A percentile compares a stretch with the other conserved stretches of the same genome.
Conservation (phyloP, 2,888 invertebrate genomes). For the Proisotoma minuta region DNA sequence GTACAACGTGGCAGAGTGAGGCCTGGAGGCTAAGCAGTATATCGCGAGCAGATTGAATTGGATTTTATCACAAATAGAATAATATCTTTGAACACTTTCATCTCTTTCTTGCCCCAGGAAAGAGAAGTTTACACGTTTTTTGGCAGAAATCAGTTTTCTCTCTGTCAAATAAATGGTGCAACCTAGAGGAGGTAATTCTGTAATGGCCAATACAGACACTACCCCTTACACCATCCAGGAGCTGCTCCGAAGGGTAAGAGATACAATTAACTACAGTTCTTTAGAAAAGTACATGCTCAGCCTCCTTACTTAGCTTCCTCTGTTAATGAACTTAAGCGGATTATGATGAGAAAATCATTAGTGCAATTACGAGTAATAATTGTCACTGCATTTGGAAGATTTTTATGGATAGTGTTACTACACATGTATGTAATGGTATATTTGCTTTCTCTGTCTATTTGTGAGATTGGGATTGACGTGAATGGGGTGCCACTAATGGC, state of each 20-base stretch:
- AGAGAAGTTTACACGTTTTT: neutral
- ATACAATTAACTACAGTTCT: constrained; percentile 6
- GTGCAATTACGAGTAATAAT: too few species aligned
- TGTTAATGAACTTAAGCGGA: too few species aligned
- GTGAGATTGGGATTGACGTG: constrained; percentile 45
- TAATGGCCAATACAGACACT: constrained; percentile 45
- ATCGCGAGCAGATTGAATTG: constrained; percentile 10
- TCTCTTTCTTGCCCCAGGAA: constrained; percentile 1
- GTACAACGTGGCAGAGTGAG: too few species aligned
- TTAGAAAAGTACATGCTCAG: neutral
- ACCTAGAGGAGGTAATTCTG: constrained; percentile 44
- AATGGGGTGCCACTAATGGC: constrained; percentile 48
- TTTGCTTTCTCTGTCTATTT: constrained; percentile 23
- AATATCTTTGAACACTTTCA: neutral
- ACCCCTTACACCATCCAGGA: constrained; percentile 46
- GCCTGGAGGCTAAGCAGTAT: too few species aligned
- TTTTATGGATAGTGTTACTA: neutral
- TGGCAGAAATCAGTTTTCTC: neutral
- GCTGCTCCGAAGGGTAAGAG: constrained; percentile 45
- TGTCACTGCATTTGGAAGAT: neutral
- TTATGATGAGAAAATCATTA: too few species aligned
- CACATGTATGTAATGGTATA: neutral
- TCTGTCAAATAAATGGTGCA: constrained; percentile 47
- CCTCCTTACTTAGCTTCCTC: too few species aligned
- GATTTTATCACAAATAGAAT: constrained; percentile 14